Evolutionary conservation across 2,797 vertebrate genomes (phyloP), one percentile per base, ranked within the genome.

Genomic region (Gadopsis marmoratus): DNA sequence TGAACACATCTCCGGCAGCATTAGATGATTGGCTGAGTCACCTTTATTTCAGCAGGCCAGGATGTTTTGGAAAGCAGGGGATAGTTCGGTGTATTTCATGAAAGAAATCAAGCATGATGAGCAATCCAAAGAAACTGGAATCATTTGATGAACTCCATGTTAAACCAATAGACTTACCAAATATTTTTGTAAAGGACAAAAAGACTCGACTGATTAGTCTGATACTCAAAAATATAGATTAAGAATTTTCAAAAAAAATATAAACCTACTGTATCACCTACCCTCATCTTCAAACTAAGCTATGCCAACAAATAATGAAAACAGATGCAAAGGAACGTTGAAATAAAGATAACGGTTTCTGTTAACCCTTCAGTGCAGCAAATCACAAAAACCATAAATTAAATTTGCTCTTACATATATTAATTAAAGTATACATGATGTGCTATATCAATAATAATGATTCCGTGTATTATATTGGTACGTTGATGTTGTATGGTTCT

Each of bases 1-100:
- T 83, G 83, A 82, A 88, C 81, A 84, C 83, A 83, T 88, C 68
- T 88, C 84, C 29, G n/a, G 76, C 81, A 89, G 86, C 89, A 93
- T 94, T 92, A 91, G 88, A 81, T 94, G 93, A 95, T 92, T 93
- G 91, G 84, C 84, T 89, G 78, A 87, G 78, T 88, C 89, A 84
- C 89, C 83, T 87, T 89, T 84, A 75, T 74, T 73, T 80, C 86
- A 86, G 78, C 19, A 83, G 71, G 74, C 74, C 61, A 50, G 60
- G 63, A 48, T 73, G 79, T 71, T 81, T 86, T 65, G 63, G 56
- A 83, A 78, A 78, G 77, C 69, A 86, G 50, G 31, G 69, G 31
- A 41, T 50, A 45, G 71, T 73, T 69, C 26, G 71, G 70, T 65
- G 74, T 70, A 58, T 37, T 45, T 72, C 64, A 82, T 67, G 29